Conservation (phyloP, 2,888 invertebrate species). For the Polydrusus cervinus region DNA sequence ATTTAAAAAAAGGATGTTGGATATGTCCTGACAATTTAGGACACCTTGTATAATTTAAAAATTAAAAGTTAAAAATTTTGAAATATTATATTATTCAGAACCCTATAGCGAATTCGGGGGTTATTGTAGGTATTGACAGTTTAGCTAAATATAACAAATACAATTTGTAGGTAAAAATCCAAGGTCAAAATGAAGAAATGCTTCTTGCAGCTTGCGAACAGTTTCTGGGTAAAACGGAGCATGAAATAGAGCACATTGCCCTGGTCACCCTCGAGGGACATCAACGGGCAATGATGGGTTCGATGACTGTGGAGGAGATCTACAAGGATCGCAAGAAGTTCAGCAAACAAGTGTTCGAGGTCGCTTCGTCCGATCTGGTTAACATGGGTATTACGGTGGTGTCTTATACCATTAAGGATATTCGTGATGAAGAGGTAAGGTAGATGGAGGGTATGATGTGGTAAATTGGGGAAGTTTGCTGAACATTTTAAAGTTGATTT, state of each 20-base stretch:
- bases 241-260: conserved; percentile 93
- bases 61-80: no score
- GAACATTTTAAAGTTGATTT: conserved; percentile 20
- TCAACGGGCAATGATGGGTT: conserved; percentile 96
- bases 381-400: conserved; percentile 98
- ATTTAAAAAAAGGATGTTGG: no score
- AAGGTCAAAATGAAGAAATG: conserved; percentile 93
- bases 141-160: background rate
- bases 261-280: conserved; percentile 93
- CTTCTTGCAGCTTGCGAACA: conserved; percentile 93
- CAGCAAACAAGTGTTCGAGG: conserved; percentile 95
- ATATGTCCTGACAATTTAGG: no score
- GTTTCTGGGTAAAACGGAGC: conserved; percentile 90
- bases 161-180: conserved; percentile 82
- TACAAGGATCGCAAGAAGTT: conserved; percentile 97
- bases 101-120: no score
- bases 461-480: conserved; percentile 22
- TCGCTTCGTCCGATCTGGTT: conserved; percentile 94
- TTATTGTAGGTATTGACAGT: no score
- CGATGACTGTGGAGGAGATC: conserved; percentile 97
- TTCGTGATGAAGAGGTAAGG: conserved; percentile 93
- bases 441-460: conserved; percentile 56
- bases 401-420: conserved; percentile 95
- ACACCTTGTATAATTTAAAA: no score
- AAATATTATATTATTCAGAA: no score